Conservation (phyloP, 2,888 invertebrate species). For the Ennomos quercinarius region DNA sequence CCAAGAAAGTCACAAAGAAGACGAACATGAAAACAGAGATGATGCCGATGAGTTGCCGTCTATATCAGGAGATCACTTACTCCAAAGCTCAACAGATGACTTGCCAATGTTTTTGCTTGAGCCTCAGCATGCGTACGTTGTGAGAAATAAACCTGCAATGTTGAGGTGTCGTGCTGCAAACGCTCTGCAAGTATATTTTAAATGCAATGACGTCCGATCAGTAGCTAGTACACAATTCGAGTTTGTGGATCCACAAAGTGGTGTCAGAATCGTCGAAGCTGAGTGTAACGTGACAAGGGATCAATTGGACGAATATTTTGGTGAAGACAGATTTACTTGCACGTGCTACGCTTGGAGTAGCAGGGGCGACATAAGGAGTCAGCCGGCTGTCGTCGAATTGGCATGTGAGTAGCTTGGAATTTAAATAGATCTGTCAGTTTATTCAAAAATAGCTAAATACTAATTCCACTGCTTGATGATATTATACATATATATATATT, state of each 20-base stretch:
- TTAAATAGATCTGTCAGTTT: slow-evolving; percentile 42
- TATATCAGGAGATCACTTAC: slow-evolving; percentile 76
- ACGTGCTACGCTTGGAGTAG: slow-evolving; percentile 97
- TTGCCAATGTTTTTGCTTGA: slow-evolving; percentile 95
- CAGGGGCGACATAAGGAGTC: slow-evolving; percentile 94
- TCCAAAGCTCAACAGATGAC: slow-evolving; percentile 87
- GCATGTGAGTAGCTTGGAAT: slow-evolving; percentile 92
- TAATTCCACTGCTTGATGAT: neutral
- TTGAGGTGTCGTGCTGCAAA: slow-evolving; percentile 96
- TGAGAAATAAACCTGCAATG: slow-evolving; percentile 95
- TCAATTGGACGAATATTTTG: slow-evolving; percentile 97
- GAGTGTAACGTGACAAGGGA: slow-evolving; percentile 95
- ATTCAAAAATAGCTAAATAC: slow-evolving; percentile 30
- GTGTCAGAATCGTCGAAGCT: slow-evolving; percentile 94
- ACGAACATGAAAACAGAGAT: slow-evolving; percentile 77
- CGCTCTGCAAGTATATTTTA: slow-evolving; percentile 94
- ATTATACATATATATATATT: too few relatives aligned
- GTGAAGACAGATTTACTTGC: slow-evolving; percentile 95
- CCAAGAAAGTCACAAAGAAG: slow-evolving; percentile 76
- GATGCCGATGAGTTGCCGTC: slow-evolving; percentile 80
- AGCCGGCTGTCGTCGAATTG: slow-evolving; percentile 94
- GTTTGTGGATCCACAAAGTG: slow-evolving; percentile 95
- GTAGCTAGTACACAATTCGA: slow-evolving; percentile 90
- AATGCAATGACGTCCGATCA: slow-evolving; percentile 93
- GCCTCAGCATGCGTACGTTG: slow-evolving; percentile 95